phyloP scores from a whole-genome alignment of 2,113 vertebrate genomes.

The Felis chaus region DNA sequence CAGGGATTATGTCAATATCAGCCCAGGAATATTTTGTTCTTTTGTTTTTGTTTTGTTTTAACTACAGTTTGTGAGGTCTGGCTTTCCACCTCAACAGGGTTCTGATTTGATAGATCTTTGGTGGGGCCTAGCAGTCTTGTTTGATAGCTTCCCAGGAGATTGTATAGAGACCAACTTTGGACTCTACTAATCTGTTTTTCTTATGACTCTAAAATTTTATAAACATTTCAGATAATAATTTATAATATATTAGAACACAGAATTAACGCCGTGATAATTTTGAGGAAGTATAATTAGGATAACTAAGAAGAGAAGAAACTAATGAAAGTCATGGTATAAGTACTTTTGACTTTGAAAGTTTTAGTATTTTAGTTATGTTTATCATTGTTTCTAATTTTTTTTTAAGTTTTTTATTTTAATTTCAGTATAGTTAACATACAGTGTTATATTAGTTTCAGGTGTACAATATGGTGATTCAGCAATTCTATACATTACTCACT shows the following conservation, averaged over 20 bases:
- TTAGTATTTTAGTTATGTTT: constrained; percentile 37
- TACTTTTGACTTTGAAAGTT: constrained; percentile 20
- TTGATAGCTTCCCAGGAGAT: not conserved
- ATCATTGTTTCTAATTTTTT: constrained; percentile 1
- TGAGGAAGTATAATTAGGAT: not conserved
- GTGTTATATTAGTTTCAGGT: not conserved
- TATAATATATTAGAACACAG: constrained; percentile 3
- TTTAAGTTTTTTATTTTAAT: not conserved
- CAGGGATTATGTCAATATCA: not conserved
- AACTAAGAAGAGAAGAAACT: constrained; percentile 40
- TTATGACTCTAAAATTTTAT: constrained; percentile 1
- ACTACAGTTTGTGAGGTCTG: not conserved
- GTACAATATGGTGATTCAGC: not conserved
- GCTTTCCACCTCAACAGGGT: not conserved
- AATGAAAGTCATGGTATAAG: not conserved
- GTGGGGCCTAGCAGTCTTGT: not conserved
- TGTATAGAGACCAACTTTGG: not conserved
- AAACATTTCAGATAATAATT: constrained; percentile 8
- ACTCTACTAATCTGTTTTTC: not conserved
- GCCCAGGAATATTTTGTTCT: not conserved
- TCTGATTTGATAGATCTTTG: not conserved
- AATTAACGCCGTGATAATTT: not conserved
- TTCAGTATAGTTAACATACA: not conserved
- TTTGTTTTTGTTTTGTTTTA: not conserved
- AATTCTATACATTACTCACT: not conserved